These are phyloP conservation scores for Corythoichthys haematopterus DNA, from an alignment of 2,113 vertebrate species.

Conservation along the genomic window DNA sequence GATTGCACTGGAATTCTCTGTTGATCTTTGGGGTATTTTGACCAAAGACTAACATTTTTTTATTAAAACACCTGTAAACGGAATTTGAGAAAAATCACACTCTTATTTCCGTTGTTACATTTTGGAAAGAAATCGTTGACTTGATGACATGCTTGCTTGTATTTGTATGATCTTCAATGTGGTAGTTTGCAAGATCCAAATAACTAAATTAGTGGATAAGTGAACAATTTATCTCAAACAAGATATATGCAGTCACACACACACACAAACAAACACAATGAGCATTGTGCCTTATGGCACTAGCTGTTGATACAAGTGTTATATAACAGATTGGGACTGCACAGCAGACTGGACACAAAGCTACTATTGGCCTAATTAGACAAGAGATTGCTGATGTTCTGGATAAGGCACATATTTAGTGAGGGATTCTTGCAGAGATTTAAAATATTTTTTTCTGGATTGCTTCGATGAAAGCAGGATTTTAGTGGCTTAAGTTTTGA, in stretches of 20 bases:
- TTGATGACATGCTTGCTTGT: too few species aligned
- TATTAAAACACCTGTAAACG: too few species aligned
- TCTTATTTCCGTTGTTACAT: too few species aligned
- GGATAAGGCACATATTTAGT: slow-evolving; percentile 19
- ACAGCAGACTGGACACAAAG: slow-evolving; percentile 23
- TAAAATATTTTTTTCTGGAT: slow-evolving; percentile 3
- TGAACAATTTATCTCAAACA: not conserved
- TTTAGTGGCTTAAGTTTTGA: slow-evolving; percentile 23
- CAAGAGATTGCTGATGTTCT: slow-evolving; percentile 16
- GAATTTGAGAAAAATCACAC: too few species aligned
- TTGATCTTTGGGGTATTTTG: too few species aligned
- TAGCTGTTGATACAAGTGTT: slow-evolving; percentile 24
- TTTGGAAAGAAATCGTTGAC: too few species aligned
- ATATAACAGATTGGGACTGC: slow-evolving; percentile 31
- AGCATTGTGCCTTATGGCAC: slow-evolving; percentile 8
- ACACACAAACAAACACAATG: slow-evolving; percentile 1
- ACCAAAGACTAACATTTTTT: too few species aligned
- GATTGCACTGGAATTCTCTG: too few species aligned
- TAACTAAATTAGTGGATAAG: slow-evolving; percentile 2
- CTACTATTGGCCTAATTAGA: slow-evolving; percentile 30
- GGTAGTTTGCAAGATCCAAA: slow-evolving; percentile 2
- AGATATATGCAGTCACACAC: not conserved
- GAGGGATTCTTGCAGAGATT: slow-evolving; percentile 17
- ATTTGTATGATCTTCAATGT: too few species aligned
- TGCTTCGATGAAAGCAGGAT: slow-evolving; percentile 6